Conservation (phyloP, 2,113 vertebrate genomes). For the Clarias magur region DNA sequence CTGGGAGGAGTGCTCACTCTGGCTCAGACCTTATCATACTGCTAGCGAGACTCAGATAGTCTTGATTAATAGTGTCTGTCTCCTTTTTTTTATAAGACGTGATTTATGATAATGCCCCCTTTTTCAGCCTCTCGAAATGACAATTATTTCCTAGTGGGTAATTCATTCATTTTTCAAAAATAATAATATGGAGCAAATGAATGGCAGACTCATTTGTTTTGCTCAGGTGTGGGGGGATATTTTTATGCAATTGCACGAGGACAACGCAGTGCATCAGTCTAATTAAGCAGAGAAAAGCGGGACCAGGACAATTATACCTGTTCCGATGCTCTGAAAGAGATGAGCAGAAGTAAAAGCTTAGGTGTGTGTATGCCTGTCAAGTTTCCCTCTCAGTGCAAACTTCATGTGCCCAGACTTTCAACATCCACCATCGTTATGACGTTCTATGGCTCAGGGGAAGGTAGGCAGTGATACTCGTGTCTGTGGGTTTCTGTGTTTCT, state of each 20-base stretch:
- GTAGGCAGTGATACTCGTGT: slow-evolving; percentile 55
- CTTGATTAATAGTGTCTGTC: slow-evolving; percentile 56
- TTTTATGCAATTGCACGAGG: slow-evolving; percentile 58
- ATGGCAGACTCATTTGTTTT: slow-evolving; percentile 71
- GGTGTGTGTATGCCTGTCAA: slow-evolving; percentile 55
- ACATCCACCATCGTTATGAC: slow-evolving; percentile 51
- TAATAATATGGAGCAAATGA: slow-evolving; percentile 75
- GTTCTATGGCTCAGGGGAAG: slow-evolving; percentile 57
- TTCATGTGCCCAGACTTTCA: slow-evolving; percentile 51
- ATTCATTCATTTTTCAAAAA: slow-evolving; percentile 75
- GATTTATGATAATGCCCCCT: slow-evolving; percentile 60
- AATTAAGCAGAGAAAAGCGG: slow-evolving; percentile 49
- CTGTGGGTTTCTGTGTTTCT: slow-evolving; percentile 51
- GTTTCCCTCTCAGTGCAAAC: slow-evolving; percentile 46
- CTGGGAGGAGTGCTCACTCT: slow-evolving; percentile 52
- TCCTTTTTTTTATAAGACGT: slow-evolving; percentile 44
- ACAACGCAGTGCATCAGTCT: slow-evolving; percentile 51
- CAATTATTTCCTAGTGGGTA: slow-evolving; percentile 65
- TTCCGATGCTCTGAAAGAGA: slow-evolving; percentile 39
- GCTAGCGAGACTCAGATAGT: slow-evolving; percentile 51
- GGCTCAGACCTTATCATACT: slow-evolving; percentile 57
- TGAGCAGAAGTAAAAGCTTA: slow-evolving; percentile 39
- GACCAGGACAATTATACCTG: slow-evolving; percentile 53
- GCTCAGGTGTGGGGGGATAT: slow-evolving; percentile 66
- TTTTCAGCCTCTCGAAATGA: slow-evolving; percentile 58